Evolutionary conservation across 2,113 vertebrate species (phyloP), one percentile per base, ranked within the genome.

Genomic region (Sinocyclocheilus anophthalmus): DNA sequence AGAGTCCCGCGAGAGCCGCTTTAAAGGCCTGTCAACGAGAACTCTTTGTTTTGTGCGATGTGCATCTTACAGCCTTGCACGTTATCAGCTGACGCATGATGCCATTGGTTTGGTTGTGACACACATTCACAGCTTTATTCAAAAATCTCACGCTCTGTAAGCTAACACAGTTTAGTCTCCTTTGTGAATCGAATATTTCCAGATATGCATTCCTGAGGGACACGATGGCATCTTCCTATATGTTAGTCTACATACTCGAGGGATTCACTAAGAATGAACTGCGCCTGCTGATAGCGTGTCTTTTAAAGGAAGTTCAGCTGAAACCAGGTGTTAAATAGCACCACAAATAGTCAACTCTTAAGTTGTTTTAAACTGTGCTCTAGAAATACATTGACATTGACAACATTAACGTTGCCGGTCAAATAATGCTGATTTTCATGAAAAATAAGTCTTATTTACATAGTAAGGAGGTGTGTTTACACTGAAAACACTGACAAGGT

Each of bases 41-140:
- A 59, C 69, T 20, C 80, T 78, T 86, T 70, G 76, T 77, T 53
- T 59, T 84, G 84, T 83, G n/a, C 67, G 86, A 87, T 87, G 86
- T 59, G 61, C 12, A 42, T 45, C 16, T 80, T n/a, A 76, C 78
- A 65, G 50, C 65, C 37, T 22, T 59, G 59, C 69, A 37, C 73
- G 88, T 79, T 89, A 89, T 85, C 88, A 79, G 82, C 14, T 82
- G 76, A 59, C 45, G 20, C 42, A 84, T 48, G 33, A 76, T 59
- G 50, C 55, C 57, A 76, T 81, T 82, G 78, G 18, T 81, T 70
- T 59, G 80, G 65, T 76, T 10, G 59, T 57, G n/a, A 84, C 72
- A 57, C 24, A 70, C 65, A 73, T 84, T 57, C 65, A 72, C 63
- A n/a, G 50, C 59, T 73, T 67, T 39, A 77, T 42, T 65, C 42